Evolutionary conservation across 2,797 vertebrate species (phyloP).

Genomic region (Simalia tracyae): DNA sequence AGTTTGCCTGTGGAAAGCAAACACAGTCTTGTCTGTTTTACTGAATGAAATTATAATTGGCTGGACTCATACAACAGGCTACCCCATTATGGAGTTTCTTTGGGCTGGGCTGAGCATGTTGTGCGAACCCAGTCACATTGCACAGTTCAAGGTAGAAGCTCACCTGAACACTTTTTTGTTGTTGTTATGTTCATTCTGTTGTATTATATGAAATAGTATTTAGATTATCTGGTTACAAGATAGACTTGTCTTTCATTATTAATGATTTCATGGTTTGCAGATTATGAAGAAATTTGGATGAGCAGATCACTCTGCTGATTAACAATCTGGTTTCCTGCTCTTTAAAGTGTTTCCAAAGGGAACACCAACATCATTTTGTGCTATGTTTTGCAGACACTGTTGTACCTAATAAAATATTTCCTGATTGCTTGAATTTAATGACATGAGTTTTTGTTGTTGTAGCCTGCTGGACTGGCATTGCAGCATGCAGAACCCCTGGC

Average conservation of each 20-base stretch:
- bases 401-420: not conserved
- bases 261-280: not conserved
- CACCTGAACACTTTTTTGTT: not conserved
- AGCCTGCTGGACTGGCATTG: not conserved
- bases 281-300: slow-evolving; percentile 1
- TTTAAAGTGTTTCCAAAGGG: not conserved
- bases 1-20: not conserved
- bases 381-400: not conserved
- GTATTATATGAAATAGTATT: not conserved
- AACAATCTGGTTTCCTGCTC: not conserved
- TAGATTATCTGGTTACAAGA: not conserved
- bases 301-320: slow-evolving; percentile 2
- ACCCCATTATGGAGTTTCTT: too few relatives aligned
- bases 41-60: too few relatives aligned
- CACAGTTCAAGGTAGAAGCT: not conserved
- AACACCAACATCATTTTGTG: not conserved
- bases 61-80: too few relatives aligned
- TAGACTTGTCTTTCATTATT: not conserved
- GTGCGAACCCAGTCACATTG: not conserved
- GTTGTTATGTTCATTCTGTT: not conserved
- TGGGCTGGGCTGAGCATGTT: not conserved
- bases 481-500: not conserved
- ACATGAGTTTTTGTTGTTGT: not conserved
- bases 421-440: not conserved
- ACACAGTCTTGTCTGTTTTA: not conserved